Evolutionary conservation across 2,888 invertebrate species (phyloP).

Genomic region (Tyria jacobaeae): DNA sequence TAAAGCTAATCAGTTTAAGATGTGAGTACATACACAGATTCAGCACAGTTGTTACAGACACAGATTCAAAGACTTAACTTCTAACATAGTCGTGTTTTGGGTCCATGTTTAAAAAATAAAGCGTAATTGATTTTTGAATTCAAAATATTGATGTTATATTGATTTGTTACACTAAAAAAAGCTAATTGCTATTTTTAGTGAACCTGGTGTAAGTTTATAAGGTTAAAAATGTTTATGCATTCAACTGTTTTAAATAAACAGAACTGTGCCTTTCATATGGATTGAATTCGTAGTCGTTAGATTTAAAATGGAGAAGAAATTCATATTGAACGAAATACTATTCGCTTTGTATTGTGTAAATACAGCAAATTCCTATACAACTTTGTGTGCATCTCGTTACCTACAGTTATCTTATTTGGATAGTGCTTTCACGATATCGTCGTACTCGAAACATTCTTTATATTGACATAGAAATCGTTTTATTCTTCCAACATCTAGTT

Average conservation of each 20-base stretch:
- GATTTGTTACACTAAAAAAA: no score
- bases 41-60: no score
- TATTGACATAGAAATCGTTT: slow-evolving; percentile 30
- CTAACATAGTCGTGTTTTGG: no score
- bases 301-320: slow-evolving; percentile 26
- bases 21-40: no score
- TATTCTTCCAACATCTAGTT: slow-evolving; percentile 18
- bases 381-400: slow-evolving; percentile 76
- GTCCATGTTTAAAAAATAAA: no score
- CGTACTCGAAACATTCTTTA: slow-evolving; percentile 44
- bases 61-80: no score
- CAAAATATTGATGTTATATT: no score
- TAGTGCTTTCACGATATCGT: slow-evolving; percentile 55
- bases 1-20: no score
- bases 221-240: not conserved
- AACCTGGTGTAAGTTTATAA: not conserved
- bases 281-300: not conserved
- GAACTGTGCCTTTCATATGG: not conserved
- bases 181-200: no score
- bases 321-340: slow-evolving; percentile 33
- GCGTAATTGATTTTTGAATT: no score
- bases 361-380: slow-evolving; percentile 47
- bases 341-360: slow-evolving; percentile 52
- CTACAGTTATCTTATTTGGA: slow-evolving; percentile 68
- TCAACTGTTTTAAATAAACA: no score